These are phyloP conservation scores for Spinibarbus caldwelli DNA, from an alignment of 2,797 vertebrate genomes.

Conservation along the genomic window DNA sequence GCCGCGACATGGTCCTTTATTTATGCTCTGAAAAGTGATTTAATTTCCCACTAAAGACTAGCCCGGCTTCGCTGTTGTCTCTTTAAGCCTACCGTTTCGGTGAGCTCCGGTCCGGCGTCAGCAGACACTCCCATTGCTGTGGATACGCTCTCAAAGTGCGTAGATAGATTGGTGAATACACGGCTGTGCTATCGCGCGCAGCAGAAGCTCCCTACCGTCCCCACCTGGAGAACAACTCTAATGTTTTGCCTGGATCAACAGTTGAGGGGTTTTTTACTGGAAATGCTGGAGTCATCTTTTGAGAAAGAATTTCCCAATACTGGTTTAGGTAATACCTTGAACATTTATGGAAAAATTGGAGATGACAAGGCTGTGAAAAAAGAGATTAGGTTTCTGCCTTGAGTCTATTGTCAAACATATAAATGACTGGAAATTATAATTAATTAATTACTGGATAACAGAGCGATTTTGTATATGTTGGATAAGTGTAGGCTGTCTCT, in stretches of 20 bases:
- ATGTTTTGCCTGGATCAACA: conserved; percentile 3
- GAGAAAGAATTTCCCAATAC: neutral
- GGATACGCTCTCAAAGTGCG: conserved; percentile 65
- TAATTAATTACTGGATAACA: neutral
- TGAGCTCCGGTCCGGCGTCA: conserved; percentile 71
- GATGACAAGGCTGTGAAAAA: neutral
- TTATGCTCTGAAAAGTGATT: conserved; percentile 60
- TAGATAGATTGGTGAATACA: conserved; percentile 70
- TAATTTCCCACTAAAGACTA: conserved; percentile 64
- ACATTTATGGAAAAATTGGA: neutral
- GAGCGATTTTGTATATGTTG: neutral
- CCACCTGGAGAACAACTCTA: conserved; percentile 14
- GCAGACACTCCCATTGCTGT: conserved; percentile 56
- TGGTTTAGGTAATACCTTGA: neutral
- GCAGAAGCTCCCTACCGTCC: neutral
- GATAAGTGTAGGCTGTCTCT: neutral
- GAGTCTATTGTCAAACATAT: neutral
- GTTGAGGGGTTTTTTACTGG: neutral
- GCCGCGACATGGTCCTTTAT: conserved; percentile 66
- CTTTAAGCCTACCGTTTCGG: conserved; percentile 79
- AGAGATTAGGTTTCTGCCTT: neutral
- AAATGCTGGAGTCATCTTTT: neutral
- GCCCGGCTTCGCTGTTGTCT: conserved; percentile 77
- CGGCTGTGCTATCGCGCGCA: no score
- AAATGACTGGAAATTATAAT: neutral